Conservation (phyloP, 2,797 vertebrate genomes). For the Tiaroga cobitis region DNA sequence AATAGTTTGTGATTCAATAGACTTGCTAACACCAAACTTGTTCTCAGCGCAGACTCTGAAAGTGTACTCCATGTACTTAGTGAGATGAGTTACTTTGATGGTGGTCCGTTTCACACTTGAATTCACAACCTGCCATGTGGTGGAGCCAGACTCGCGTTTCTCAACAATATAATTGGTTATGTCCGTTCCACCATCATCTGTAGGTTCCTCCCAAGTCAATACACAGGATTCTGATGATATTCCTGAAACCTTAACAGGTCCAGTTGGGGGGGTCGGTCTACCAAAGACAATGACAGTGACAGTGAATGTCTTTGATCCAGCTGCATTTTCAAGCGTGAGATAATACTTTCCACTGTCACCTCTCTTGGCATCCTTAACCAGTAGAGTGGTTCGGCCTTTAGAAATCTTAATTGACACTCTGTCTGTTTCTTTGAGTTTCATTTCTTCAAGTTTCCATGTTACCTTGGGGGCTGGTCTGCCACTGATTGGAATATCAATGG, state of each 20-base stretch:
- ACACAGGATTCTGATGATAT: slow-evolving; percentile 92
- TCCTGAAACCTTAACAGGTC: slow-evolving; percentile 91
- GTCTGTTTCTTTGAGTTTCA: slow-evolving; percentile 97
- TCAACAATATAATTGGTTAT: slow-evolving; percentile 98
- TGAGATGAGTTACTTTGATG: slow-evolving; percentile 95
- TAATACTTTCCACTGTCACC: slow-evolving; percentile 97
- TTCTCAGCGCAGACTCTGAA: slow-evolving; percentile 98
- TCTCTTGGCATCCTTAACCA: slow-evolving; percentile 95
- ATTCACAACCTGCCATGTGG: slow-evolving; percentile 97
- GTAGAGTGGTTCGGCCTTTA: slow-evolving; percentile 88
- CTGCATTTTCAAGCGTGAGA: slow-evolving; percentile 90
- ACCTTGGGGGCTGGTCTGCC: slow-evolving; percentile 95
- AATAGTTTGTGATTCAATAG: slow-evolving; percentile 88
- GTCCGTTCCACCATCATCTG: slow-evolving; percentile 92
- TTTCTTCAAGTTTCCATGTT: slow-evolving; percentile 98
- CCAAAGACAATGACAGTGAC: slow-evolving; percentile 92
- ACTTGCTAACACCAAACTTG: slow-evolving; percentile 98
- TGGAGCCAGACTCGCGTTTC: slow-evolving; percentile 94
- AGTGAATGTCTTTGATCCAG: slow-evolving; percentile 94
- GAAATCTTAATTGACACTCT: slow-evolving; percentile 89
- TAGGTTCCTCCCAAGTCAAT: slow-evolving; percentile 89
- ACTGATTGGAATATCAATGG: slow-evolving; percentile 94
- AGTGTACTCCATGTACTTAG: slow-evolving; percentile 98
- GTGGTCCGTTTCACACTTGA: slow-evolving; percentile 97
- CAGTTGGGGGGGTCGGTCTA: slow-evolving; percentile 87